phyloP scores from a whole-genome alignment of 2,113 vertebrate species.

The Microcebus ravelobensis region DNA sequence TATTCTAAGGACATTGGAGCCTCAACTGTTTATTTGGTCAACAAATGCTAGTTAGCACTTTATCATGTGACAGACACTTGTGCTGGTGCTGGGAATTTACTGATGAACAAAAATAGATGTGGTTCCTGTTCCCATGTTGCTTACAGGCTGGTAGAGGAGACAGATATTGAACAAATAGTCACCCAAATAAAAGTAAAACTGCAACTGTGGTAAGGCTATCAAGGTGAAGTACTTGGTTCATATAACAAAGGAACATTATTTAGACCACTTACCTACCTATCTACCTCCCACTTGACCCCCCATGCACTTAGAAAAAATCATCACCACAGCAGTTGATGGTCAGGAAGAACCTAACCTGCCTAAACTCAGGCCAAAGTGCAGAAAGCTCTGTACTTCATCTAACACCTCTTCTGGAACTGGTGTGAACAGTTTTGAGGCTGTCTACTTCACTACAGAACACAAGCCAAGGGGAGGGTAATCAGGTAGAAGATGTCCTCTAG shows the following conservation, averaged over 20 bases:
- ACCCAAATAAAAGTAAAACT: slow-evolving; percentile 36
- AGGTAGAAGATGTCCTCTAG: neutral
- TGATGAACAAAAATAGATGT: neutral
- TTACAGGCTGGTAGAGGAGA: neutral
- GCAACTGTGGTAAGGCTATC: neutral
- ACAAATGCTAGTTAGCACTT: slow-evolving; percentile 18
- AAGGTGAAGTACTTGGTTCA: neutral
- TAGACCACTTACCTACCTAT: neutral
- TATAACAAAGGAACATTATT: neutral
- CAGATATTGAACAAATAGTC: neutral
- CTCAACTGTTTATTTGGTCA: neutral
- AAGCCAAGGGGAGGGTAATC: neutral
- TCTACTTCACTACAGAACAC: neutral
- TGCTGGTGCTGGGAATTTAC: neutral
- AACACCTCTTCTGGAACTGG: neutral
- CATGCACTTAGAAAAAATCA: neutral
- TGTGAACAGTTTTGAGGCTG: neutral
- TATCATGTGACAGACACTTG: neutral
- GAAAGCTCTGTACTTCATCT: neutral
- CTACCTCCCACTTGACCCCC: neutral
- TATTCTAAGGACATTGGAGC: neutral
- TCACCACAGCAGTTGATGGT: neutral
- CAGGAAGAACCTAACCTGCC: neutral
- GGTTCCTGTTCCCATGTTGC: neutral
- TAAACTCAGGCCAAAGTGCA: neutral